Evolutionary conservation across 2,797 vertebrate genomes (phyloP), one percentile per base, ranked within the genome.

Genomic region (Siniperca undulata): DNA sequence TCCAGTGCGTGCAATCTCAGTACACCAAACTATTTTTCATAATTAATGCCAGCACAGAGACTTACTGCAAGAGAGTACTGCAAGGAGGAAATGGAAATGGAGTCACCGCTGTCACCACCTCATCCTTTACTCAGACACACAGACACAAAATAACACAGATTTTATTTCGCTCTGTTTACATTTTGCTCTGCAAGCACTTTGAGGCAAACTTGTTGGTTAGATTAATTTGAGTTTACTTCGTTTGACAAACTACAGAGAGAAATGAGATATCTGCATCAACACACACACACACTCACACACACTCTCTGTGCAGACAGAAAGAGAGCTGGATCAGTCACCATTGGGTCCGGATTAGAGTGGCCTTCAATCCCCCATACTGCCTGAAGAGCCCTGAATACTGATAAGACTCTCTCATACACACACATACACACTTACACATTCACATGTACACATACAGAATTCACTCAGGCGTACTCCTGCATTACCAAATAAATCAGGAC

Each of bases 321-420:
- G 78, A 88, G 72, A 87, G 88, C 84, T 80, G 80, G 90, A 91
- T 94, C 83, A 85, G 77, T 81, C 83, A 83, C 88, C 70, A 70
- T 19, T 70, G 91, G 84, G 90, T 88, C 88, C 86, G 89, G 92
- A 94, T 95, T 89, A 91, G 81, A 89, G 86, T 70, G 76, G 83
- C 77, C 85, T 74, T 85, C 73, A 78, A 84, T 94, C 83, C 84
- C 74, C 75, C 22, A 72, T 46, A 77, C 80, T 80, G 86, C 78
- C 82, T 76, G 76, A 74, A 62, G 82, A 90, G 86, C 76, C 85
- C 68, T 58, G 65, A 52, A 70, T 55, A 66, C 88, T 83, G 88
- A 94, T 90, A 85, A 92, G 62, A 68, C 76, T 60, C 30, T 46
- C 46, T 24, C 19, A 7, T 46, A n/a, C 69, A 55, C 56, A 44